Evolutionary conservation across 1,140 invertebrate species (phyloP), one percentile per base, ranked within the genome.

Genomic region (Macrocentrus cingulum): DNA sequence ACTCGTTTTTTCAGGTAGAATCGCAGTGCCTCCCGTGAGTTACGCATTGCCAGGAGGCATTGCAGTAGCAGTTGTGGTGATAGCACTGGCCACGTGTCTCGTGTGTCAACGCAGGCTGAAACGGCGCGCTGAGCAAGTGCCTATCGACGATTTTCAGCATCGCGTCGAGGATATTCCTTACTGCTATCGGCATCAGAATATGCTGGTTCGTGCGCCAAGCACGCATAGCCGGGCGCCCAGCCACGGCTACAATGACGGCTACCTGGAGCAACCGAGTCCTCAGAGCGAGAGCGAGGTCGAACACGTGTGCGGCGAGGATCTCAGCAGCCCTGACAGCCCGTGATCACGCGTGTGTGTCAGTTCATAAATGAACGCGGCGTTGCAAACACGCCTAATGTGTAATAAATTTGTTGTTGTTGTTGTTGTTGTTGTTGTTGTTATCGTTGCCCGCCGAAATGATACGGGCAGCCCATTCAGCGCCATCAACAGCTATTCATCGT

Each of bases 1-100:
- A n/a, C n/a, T n/a, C n/a, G n/a, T 18, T 34, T 49, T 67, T 72
- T 76, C n/a, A 82, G 81, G 81, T 75, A 56, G 68, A 25, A 70
- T 75, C 16, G 69, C 67, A 20, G 67, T 75, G 50, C 70, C 74
- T 20, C 66, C 75, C 61, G 75, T 80, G 62, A 80, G 72, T 65
- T 79, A 81, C 45, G 67, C 76, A 44, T 56, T 75, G 36, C 70
- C 76, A 49, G 72, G 67, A 34, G 68, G 66, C 2, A 72, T 66
- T 56, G 70, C 67, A 5, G 65, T 66, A 19, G 70, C 71, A 13
- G 72, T 69, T 5, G 63, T 75, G 16, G 56, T 76, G 19, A 59
- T 76, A 9, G 62, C 70, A 3, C 36, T 78, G 16, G 22, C 73
- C 6, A 34, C 78, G 7, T 77, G 77, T 49, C 66, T 80, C 15